Conservation (phyloP, 2,888 invertebrate genomes). For the Cetonia aurata region DNA sequence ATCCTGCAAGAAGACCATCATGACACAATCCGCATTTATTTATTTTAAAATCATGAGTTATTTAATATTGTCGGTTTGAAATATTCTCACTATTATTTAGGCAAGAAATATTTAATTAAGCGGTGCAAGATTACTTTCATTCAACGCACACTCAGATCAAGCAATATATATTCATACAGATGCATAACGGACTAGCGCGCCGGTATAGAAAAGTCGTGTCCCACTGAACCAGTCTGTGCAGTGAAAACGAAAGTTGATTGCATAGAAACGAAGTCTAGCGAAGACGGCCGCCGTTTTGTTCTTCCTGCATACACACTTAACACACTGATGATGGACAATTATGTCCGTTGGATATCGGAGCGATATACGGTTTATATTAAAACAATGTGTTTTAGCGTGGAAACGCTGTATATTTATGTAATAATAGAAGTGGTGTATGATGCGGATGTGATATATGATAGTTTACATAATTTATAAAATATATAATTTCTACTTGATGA, state of each 20-base stretch:
- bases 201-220: conserved; percentile 52
- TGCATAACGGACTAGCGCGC: not conserved
- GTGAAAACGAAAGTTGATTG: conserved; percentile 54
- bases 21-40: conserved; percentile 1
- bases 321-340: conserved; percentile 22
- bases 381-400: conserved; percentile 25
- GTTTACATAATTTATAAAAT: not conserved
- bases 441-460: conserved; percentile 7
- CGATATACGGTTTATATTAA: conserved; percentile 22
- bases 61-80: conserved; percentile 9
- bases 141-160: conserved; percentile 12
- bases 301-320: conserved; percentile 45
- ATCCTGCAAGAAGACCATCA: conserved; percentile 1
- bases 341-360: conserved; percentile 36
- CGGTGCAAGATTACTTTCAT: conserved; percentile 43
- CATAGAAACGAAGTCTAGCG: conserved; percentile 39
- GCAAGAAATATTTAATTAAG: conserved; percentile 26
- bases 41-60: not conserved
- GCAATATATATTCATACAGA: not conserved
- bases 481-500: conserved; percentile 3
- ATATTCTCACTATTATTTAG: conserved; percentile 32
- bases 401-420: conserved; percentile 25
- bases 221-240: conserved; percentile 55
- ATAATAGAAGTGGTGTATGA: not conserved
- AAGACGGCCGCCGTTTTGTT: conserved; percentile 43